Evolutionary conservation across 2,113 vertebrate genomes (phyloP), one percentile per base, ranked within the genome.

Genomic region (Arizona elegans): DNA sequence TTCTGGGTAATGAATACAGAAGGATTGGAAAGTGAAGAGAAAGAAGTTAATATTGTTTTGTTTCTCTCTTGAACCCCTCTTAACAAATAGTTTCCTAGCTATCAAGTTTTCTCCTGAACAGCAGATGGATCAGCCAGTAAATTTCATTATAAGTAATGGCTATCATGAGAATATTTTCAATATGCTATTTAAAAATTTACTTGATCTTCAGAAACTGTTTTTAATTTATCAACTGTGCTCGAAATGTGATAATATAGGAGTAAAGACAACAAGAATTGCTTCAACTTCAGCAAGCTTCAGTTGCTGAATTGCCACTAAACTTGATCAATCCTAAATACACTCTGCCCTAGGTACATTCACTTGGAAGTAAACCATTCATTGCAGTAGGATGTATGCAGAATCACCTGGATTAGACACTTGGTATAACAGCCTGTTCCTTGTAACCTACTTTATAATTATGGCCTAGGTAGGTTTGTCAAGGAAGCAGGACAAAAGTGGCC

Each of bases 141-240:
- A 93, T 93, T 93, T 94, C 38, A 1, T 91, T 43, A 58, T 0
- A 6, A 52, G 47, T 54, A 93, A 88, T 19, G 2, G 3, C 94
- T 89, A 6, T 86, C 87, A 52, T 17, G 53, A 29, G 24, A 11
- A 33, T 93, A 26, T n/a, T 62, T 91, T 21, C 33, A 47, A 65
- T 92, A 93, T 43, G 88, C 29, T 62, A 94, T 89, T 58, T 93
- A 7, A 90, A 91, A 85, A 93, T 26, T 10, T 23, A 90, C 58
- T 58, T 85, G 38, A 65, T 0, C 87, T 92, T n/a, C 87, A 91
- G 8, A 0, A 0, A 87, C 91, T 0, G 0, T 94, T 93, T 62
- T 87, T 1, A 1, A 19, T 12, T 24, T 87, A 3, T 87, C 19
- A 43, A 4, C 13, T 29, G 5, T 86, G 47, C 43, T 33, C 21